Evolutionary conservation across 2,888 invertebrate species (phyloP), one percentile per base, ranked within the genome.

Genomic region (Synanthedon tipuliformis): DNA sequence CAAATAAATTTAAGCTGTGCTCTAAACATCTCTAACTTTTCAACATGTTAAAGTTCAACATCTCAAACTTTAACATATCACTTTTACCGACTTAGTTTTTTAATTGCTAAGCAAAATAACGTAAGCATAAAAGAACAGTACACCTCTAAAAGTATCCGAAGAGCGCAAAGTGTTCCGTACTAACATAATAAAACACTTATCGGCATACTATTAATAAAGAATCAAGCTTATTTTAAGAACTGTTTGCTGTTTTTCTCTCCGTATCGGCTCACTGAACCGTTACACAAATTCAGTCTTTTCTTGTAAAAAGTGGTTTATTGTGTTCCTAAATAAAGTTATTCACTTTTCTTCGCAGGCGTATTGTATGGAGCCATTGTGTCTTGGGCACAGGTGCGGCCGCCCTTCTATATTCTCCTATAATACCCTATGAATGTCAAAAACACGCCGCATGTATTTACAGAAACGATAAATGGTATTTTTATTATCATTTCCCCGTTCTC

Each of bases 281-380:
- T 73, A 77, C 68, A 70, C 34, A 74, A 73, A 78, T 78, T 72
- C 71, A 68, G 70, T 71, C 73, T 75, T 79, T 76, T 76, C 69
- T 73, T 70, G 71, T 77, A 82, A 82, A 80, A 83, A 83, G 83
- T 84, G 81, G 79, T 83, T 83, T 83, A 84, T 83, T 85, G 82
- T 84, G 81, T 83, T 82, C 81, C 76, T 78, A 82, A 83, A 85
- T 83, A 84, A 84, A 84, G 81, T 82, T 82, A 83, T 85, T 84
- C 82, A 78, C 78, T 80, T 78, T 79, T 74, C 75, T 78, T 74
- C 73, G 70, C 66, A 63, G 61, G 67, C 69, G 75, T 73, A 81
- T 83, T 84, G 82, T 82, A 69, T 60, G 64, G 69, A 69, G 64
- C 79, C 68, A 78, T 83, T 83, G 82, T 78, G 61, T 59, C 59